phyloP scores from a whole-genome alignment of 2,113 vertebrate species.

The Austrofundulus limnaeus region DNA sequence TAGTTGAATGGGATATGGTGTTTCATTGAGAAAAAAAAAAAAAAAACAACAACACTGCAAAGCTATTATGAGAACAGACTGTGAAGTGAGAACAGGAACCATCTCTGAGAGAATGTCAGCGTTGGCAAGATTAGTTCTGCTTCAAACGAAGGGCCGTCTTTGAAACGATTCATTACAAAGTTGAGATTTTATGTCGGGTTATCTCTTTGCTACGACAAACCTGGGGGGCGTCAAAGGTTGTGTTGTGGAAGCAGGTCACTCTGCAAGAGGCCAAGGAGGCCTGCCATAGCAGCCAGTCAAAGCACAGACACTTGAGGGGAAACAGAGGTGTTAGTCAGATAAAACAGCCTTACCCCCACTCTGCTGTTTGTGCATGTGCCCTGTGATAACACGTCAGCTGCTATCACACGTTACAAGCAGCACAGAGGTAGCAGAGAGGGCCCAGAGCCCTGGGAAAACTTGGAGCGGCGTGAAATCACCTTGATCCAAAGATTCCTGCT shows the following conservation, averaged over 20 bases:
- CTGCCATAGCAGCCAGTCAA: slow-evolving; percentile 46
- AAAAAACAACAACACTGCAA: slow-evolving; percentile 42
- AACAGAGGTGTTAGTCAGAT: slow-evolving; percentile 68
- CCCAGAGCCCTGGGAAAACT: slow-evolving; percentile 82
- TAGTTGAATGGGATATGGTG: slow-evolving; percentile 71
- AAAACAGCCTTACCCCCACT: slow-evolving; percentile 57
- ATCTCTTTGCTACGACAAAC: slow-evolving; percentile 43
- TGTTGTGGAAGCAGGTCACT: slow-evolving; percentile 7
- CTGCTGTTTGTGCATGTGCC: slow-evolving; percentile 72
- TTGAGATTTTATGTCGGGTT: slow-evolving; percentile 58
- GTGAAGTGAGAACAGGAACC: slow-evolving; percentile 67
- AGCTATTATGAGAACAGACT: slow-evolving; percentile 67
- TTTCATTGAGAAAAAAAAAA: slow-evolving; percentile 67
- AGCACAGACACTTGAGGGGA: slow-evolving; percentile 66
- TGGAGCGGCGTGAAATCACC: slow-evolving; percentile 85
- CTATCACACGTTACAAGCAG: slow-evolving; percentile 71
- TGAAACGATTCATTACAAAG: slow-evolving; percentile 55
- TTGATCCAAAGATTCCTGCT: slow-evolving; percentile 84
- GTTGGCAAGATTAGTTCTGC: slow-evolving; percentile 72
- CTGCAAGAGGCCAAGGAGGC: slow-evolving; percentile 42
- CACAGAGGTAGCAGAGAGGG: slow-evolving; percentile 80
- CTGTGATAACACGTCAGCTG: slow-evolving; percentile 79
- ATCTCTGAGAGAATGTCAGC: slow-evolving; percentile 71
- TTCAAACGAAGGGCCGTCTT: slow-evolving; percentile 57
- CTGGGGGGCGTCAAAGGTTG: slow-evolving; percentile 21